A percentile compares a stretch with the other conserved stretches of the same genome.
phyloP scores from a whole-genome alignment of 1,140 invertebrate species.

The Caerostris darwini region DNA sequence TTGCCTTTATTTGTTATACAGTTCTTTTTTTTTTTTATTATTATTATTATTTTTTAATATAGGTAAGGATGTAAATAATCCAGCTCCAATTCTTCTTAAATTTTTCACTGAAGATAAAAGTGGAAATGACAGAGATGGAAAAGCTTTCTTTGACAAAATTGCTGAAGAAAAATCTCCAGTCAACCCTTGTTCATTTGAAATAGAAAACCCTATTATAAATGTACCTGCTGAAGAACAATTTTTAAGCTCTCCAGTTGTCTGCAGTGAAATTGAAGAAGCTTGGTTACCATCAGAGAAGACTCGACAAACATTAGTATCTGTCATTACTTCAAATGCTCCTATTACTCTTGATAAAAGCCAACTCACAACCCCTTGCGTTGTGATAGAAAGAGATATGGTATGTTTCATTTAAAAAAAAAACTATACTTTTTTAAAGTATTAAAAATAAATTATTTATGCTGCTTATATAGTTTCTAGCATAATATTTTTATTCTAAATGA shows the following conservation, averaged over 20 bases:
- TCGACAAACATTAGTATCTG: slow-evolving; percentile 78
- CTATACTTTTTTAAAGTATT: not conserved
- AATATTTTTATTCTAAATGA: too few relatives aligned
- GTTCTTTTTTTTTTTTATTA: not conserved
- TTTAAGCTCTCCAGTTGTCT: slow-evolving; percentile 32
- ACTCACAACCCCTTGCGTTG: slow-evolving; percentile 37
- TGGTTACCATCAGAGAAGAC: slow-evolving; percentile 83
- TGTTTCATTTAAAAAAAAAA: not conserved
- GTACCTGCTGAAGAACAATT: not conserved
- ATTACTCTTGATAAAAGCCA: slow-evolving; percentile 80
- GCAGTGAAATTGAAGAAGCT: slow-evolving; percentile 78
- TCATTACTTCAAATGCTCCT: slow-evolving; percentile 80
- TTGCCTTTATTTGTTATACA: not conserved
- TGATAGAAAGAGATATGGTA: slow-evolving; percentile 70
- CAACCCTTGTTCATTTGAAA: not conserved
- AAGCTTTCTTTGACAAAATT: slow-evolving; percentile 78
- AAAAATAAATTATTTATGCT: not conserved
- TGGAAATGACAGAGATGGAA: slow-evolving; percentile 77
- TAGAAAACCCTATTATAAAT: slow-evolving; percentile 20
- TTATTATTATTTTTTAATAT: not conserved
- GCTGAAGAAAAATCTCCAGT: slow-evolving; percentile 44
- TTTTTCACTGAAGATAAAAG: slow-evolving; percentile 78
- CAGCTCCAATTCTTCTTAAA: slow-evolving; percentile 69
- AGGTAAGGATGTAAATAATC: slow-evolving; percentile 16
- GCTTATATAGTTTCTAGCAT: too few relatives aligned